phyloP scores from a whole-genome alignment of 2,113 vertebrate species.

The Campylomormyrus tamandua region DNA sequence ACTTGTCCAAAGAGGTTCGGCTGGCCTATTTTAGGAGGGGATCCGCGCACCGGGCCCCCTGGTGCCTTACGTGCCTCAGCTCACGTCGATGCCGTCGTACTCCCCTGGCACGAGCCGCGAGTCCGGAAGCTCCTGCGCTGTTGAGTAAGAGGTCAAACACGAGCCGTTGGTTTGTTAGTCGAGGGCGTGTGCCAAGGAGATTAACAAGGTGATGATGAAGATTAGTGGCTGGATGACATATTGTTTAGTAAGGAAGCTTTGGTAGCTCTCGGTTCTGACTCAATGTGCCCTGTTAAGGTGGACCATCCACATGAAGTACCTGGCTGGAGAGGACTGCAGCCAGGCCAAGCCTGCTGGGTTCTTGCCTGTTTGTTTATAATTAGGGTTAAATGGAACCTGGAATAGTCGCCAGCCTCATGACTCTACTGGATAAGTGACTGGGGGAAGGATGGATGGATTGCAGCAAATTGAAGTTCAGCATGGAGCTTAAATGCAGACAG shows the following conservation, averaged over 20 bases:
- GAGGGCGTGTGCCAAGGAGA: not conserved
- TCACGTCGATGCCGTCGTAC: not conserved
- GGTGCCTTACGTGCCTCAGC: not conserved
- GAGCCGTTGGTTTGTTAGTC: not conserved
- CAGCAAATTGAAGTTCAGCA: not conserved
- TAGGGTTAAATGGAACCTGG: not conserved
- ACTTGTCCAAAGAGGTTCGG: not conserved
- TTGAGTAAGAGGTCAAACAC: not conserved
- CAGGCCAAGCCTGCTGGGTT: not conserved
- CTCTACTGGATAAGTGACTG: not conserved
- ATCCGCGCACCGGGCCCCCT: not conserved
- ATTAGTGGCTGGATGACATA: not conserved
- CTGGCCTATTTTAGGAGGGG: not conserved
- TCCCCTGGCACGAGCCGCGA: not conserved
- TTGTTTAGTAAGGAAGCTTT: not conserved
- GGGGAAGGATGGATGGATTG: not conserved
- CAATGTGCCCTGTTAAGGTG: not conserved
- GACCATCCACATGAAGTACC: not conserved
- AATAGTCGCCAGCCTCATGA: not conserved
- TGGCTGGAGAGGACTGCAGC: not conserved
- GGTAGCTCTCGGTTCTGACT: not conserved
- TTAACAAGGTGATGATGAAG: not conserved
- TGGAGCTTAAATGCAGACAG: not conserved
- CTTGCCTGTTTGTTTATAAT: not conserved
- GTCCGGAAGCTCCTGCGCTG: not conserved